Conservation (phyloP, 2,888 invertebrate species). For the Ichneumon xanthorius region DNA sequence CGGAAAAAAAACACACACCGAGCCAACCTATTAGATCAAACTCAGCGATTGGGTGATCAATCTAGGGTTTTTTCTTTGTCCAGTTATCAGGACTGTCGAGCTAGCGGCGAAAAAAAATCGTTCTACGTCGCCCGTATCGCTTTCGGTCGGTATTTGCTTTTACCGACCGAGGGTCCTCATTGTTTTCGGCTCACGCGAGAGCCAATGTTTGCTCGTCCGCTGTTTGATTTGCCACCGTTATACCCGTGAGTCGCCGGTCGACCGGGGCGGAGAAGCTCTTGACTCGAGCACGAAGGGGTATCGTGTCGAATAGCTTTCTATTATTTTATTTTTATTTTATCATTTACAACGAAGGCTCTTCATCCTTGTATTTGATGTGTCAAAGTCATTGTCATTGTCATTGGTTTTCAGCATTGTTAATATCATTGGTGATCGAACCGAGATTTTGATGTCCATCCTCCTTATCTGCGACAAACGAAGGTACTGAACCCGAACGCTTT, state of each 20-base stretch:
- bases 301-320: neutral
- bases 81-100: neutral
- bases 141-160: conserved; percentile 39
- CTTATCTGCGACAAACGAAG: too few relatives aligned
- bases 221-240: conserved; percentile 67
- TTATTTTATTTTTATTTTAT: neutral
- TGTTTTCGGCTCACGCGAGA: conserved; percentile 63
- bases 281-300: neutral
- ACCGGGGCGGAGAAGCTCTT: conserved; percentile 23
- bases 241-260: conserved; percentile 53
- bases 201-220: conserved; percentile 49
- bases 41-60: neutral
- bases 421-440: too few relatives aligned
- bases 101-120: neutral
- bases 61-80: neutral
- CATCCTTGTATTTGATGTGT: too few relatives aligned
- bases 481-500: too few relatives aligned
- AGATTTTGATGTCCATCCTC: too few relatives aligned
- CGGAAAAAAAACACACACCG: neutral
- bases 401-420: too few relatives aligned
- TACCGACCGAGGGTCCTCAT: conserved; percentile 43
- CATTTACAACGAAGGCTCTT: too few relatives aligned
- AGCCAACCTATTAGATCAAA: neutral
- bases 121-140: conserved; percentile 15
- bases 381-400: too few relatives aligned